Percentiles rank a stretch among this genome's conserved stretches.
These are phyloP conservation scores for Hippocampus barbouri DNA, from an alignment of 2,113 vertebrate genomes.

Conservation along the genomic window DNA sequence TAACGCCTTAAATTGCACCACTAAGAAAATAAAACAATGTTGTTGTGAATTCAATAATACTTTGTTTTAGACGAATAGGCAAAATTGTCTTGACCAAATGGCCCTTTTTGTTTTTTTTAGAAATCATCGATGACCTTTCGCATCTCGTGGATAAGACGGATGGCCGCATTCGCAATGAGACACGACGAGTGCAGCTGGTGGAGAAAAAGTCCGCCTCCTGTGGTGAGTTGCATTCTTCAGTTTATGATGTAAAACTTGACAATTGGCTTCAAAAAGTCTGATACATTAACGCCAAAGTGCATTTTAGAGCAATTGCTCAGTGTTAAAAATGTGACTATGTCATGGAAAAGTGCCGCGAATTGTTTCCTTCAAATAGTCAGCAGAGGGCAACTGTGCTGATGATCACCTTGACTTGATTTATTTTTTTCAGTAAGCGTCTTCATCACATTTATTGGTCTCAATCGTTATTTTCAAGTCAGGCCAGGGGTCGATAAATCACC, in stretches of 20 bases:
- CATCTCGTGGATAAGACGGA: conserved; percentile 94
- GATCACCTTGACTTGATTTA: not conserved
- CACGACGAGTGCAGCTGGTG: conserved; percentile 81
- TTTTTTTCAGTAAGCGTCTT: not conserved
- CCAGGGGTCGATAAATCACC: not conserved
- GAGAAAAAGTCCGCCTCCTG: conserved; percentile 89
- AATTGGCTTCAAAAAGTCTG: not conserved
- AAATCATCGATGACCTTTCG: conserved; percentile 92
- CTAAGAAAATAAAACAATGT: not conserved
- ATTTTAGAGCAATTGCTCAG: not conserved
- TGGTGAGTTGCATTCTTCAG: conserved; percentile 71
- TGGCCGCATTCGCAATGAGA: conserved; percentile 80
- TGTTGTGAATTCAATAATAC: not conserved
- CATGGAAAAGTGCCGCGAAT: not conserved
- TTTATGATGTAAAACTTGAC: not conserved
- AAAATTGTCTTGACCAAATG: conserved; percentile 7
- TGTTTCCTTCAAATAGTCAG: not conserved
- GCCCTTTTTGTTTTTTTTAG: conserved; percentile 57
- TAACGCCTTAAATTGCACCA: not conserved
- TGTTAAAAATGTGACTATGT: not conserved
- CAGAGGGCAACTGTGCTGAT: not conserved
- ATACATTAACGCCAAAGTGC: not conserved
- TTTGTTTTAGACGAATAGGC: not conserved
- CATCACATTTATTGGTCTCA: not conserved
- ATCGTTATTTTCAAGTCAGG: not conserved